phyloP scores from a whole-genome alignment of 2,797 vertebrate genomes.

The Cyclopterus lumpus region DNA sequence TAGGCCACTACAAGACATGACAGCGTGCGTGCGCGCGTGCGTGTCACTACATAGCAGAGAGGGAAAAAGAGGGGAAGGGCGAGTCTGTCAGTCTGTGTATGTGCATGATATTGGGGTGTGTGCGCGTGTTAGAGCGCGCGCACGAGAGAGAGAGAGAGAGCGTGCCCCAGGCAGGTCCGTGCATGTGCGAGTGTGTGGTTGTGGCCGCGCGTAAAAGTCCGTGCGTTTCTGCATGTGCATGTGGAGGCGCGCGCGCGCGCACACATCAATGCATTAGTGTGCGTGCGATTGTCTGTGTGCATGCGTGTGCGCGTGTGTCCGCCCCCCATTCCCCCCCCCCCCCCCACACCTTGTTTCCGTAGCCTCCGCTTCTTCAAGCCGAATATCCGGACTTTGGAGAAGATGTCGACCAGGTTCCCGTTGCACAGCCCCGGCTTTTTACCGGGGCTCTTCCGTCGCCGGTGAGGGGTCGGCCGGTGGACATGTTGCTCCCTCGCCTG shows the following conservation, averaged over 20 bases:
- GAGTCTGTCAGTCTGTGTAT: constrained; percentile 50
- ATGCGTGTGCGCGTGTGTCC: constrained; percentile 26
- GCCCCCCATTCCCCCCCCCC: background rate
- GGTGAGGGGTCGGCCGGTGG: constrained; percentile 90
- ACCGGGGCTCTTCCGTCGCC: constrained; percentile 94
- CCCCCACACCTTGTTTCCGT: constrained; percentile 92
- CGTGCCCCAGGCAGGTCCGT: constrained; percentile 29
- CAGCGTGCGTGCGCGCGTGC: constrained; percentile 34
- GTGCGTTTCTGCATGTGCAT: background rate
- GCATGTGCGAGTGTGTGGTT: constrained; percentile 29
- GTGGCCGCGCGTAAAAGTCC: constrained; percentile 48
- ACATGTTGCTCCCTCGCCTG: constrained; percentile 94
- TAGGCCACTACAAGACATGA: constrained; percentile 66
- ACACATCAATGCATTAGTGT: constrained; percentile 15
- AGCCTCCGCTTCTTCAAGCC: constrained; percentile 94
- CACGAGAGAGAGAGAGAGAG: background rate
- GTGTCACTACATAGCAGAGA: constrained; percentile 16
- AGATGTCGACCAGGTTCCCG: constrained; percentile 96
- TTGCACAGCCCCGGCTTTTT: constrained; percentile 94
- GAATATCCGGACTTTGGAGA: constrained; percentile 98
- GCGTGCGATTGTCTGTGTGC: constrained; percentile 9
- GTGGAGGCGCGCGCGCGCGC: constrained; percentile 11
- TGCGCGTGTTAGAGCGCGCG: background rate
- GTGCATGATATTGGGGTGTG: constrained; percentile 34
- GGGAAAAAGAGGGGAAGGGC: constrained; percentile 3